Evolutionary conservation across 64 coral and sea anemone genomes (phyloP), one percentile per base, ranked within the genome.

Genomic region (Stylophora pistillata): DNA sequence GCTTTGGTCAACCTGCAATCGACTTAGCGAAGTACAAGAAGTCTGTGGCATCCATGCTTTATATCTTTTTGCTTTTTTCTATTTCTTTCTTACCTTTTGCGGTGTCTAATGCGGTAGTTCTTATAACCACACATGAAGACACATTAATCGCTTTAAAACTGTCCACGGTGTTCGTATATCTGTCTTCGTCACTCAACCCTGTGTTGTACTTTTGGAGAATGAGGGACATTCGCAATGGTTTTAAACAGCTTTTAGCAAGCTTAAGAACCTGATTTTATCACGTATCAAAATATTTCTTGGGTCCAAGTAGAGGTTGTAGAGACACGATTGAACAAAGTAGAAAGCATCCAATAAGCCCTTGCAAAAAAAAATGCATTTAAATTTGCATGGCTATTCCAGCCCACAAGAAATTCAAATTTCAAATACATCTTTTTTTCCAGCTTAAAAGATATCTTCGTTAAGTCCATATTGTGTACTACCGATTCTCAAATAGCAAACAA

Each of bases 1-100:
- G 18, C 41, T 65, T 37, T 82, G 58, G 59, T 23, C 58, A 31
- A 65, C 58, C 79, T 18, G 56, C 78, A 17, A 82, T 82, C 13
- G n/a, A 82, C 31, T 82, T 82, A 21, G 59, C 31, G 30, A 82
- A 82, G 31, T 82, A 82, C 58, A 61, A 82, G 58, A 82, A 47
- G 64, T 65, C 59, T 13, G 58, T 82, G 31, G 12, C 5, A 21
- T 41, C 58, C 17, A 65, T 82, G 16, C 9, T 65, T 0, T 82
- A 82, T 23, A 64, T 82, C 47, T 31, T 82, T 1, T 10, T 11
- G 0, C 4, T 82, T 0, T 82, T 82, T 33, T 65, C 20, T 47
- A 0, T 82, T 2, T 62, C 30, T 65, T 82, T 62, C 31, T 20
- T 64, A 2, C 79, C 79, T 0, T 41, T n/a, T 34, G 14, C 56